Evolutionary conservation across 1,140 invertebrate species (phyloP), one percentile per base, ranked within the genome.

Genomic region (Ceratina australensis): DNA sequence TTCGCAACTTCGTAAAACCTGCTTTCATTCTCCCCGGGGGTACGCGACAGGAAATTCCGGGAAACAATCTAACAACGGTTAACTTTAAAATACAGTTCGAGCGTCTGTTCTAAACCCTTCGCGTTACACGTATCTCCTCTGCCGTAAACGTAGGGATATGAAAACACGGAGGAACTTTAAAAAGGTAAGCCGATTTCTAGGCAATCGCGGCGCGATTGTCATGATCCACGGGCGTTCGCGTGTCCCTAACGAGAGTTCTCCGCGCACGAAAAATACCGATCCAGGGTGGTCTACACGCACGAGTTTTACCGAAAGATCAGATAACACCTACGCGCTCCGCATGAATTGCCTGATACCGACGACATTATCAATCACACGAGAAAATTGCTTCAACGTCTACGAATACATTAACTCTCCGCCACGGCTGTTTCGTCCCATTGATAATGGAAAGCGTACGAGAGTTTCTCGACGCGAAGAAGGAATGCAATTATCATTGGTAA

Each of bases 231-330:
- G 59, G 59, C 33, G 56, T 15, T 85, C 60, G 84, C 84, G 84
- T 85, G 84, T 28, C 22, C 24, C 59, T 79, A 85, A 85, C 75
- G 68, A 64, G 75, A 81, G 47, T 78, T 54, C 10, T 80, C 50
- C 82, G 73, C 73, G 69, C 81, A 76, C 56, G 81, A 73, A 80
- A 84, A 80, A 60, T 67, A 59, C 8, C 54, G 81, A 72, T n/a
- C 63, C 66, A 28, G 49, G 60, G 69, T 54, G 54, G 59, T 47
- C 63, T 57, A 47, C 65, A 47, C 18, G 64, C 68, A 65, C 24
- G 33, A 8, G 50, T 54, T 60, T 71, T 79, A 7, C 20, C 7
- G 57, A 77, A 74, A 83, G 83, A 83, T 82, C 80, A 72, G 81
- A 83, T 83, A 79, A 78, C 49, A 33, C 61, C 66, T 59, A 63